phyloP scores from a whole-genome alignment of 2,888 invertebrate species.

The Actias luna region DNA sequence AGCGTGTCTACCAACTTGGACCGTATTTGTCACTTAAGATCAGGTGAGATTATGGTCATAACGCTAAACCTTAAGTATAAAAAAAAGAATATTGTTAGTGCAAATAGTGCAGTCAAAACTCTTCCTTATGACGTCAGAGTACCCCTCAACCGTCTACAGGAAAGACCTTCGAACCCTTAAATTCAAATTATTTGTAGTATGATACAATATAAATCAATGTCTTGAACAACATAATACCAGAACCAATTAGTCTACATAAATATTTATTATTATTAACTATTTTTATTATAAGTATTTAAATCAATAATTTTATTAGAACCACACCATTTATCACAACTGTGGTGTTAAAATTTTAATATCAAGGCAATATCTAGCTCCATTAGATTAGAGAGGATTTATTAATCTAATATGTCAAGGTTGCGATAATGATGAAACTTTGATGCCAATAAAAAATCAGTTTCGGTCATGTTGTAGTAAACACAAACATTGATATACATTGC shows the following conservation, averaged over 20 bases:
- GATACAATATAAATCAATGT: too few relatives aligned
- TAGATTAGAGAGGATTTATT: slow-evolving; percentile 26
- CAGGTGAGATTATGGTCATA: too few relatives aligned
- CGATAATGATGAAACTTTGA: slow-evolving; percentile 9
- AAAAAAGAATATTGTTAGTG: too few relatives aligned
- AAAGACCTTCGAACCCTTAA: too few relatives aligned
- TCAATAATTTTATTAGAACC: neutral
- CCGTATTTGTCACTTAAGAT: too few relatives aligned
- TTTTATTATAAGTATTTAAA: neutral
- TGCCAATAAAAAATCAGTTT: neutral
- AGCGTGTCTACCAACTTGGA: too few relatives aligned
- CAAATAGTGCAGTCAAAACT: too few relatives aligned
- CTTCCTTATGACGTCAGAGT: too few relatives aligned
- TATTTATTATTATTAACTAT: neutral
- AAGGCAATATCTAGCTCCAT: slow-evolving; percentile 24
- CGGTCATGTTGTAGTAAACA: slow-evolving; percentile 5
- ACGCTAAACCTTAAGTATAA: too few relatives aligned
- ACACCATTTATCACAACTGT: slow-evolving; percentile 2
- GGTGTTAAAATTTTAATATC: slow-evolving; percentile 25
- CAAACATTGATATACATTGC: neutral
- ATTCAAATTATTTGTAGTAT: too few relatives aligned
- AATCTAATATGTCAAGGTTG: slow-evolving; percentile 28
- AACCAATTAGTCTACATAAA: neutral
- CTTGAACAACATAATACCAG: neutral
- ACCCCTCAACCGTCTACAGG: too few relatives aligned